A percentile compares a stretch with the other conserved stretches of the same genome.
These are phyloP conservation scores for Protonibea diacanthus DNA, from an alignment of 2,797 vertebrate species.

Conservation along the genomic window DNA sequence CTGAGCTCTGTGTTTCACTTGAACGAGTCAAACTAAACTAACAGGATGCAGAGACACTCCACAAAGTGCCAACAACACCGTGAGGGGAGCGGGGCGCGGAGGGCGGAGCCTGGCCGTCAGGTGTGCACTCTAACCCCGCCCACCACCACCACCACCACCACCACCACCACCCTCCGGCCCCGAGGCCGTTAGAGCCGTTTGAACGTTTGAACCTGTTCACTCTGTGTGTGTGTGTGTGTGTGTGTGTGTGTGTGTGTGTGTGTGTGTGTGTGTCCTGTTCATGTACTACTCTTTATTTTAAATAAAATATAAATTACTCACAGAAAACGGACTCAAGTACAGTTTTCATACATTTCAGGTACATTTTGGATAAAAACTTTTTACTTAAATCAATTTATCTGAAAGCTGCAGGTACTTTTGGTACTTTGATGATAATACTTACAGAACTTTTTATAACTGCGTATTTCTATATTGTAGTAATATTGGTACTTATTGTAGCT, in stretches of 20 bases:
- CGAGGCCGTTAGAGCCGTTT: too few relatives aligned
- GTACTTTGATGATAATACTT: background rate
- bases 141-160: background rate
- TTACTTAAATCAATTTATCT: background rate
- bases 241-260: too few relatives aligned
- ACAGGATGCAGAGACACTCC: background rate
- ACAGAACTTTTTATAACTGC: too few relatives aligned
- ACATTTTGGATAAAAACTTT: too few relatives aligned
- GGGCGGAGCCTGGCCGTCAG: constrained; percentile 56
- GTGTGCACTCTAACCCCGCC: constrained; percentile 47
- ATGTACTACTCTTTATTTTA: background rate
- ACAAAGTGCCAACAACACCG: background rate
- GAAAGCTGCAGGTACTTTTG: background rate
- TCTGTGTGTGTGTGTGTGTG: too few relatives aligned
- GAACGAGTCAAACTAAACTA: background rate
- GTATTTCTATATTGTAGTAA: too few relatives aligned
- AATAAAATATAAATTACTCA: too few relatives aligned
- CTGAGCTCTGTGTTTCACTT: too few relatives aligned
- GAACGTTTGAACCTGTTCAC: too few relatives aligned
- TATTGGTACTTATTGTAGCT: too few relatives aligned
- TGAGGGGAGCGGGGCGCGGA: background rate
- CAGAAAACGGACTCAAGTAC: background rate
- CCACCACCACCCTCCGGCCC: background rate
- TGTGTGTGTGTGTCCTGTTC: background rate
- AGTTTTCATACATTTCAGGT: background rate